Base-by-base conservation (phyloP, 2,888 invertebrate species). In the Neuroscelio doddi region DNA sequence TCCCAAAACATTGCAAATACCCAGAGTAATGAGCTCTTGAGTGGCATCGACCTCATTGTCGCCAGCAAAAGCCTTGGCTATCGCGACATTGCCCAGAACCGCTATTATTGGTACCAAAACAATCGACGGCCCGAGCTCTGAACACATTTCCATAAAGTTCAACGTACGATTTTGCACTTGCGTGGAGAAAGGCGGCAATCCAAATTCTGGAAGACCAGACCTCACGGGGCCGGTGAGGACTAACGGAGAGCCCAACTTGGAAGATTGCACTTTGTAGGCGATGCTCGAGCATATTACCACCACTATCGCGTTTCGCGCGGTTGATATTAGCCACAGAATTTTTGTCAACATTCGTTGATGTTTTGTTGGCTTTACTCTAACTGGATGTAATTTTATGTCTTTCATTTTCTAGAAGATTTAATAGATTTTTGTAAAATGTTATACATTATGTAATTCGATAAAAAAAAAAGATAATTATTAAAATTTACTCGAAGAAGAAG, bases 71-170 rank as follows among this genome's bases (percentile, higher is more conserved):
- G 97, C 95, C 85, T 97, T 97, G 2, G 96, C 96, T 69, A 97
- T 97, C 7, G 97, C 97, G 0, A 97, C 95, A 78, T 96, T 95
- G 66, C 97, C 97, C 41, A 97, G 86, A 0, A 97, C 93, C 0
- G 93, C 95, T 69, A 97, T 93, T 26, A 97, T 89, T 1, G 97
- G 96, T 5, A 97, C 91, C 47, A 97, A 87, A 21, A 93, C 86
- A 65, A 97, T 91, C 0, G 96, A 95, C 0, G 93, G 90, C 2
- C 96, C 96, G 55, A 97, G 87, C 79, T 93, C 92, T 15, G 91
- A 88, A 56, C 92, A 87, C 93, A 93, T 92, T 65, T 91, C 90
- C 9, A 87, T 77, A 72, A 93, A 91, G 5, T 84, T 84, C 10
- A 90, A 85, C 1, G 90, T 88, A 44, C 86, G 85, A 52, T 90